A percentile compares a stretch with the other conserved stretches of the same genome.
phyloP scores from a whole-genome alignment of 2,113 vertebrate genomes.

The Eleginops maclovinus region DNA sequence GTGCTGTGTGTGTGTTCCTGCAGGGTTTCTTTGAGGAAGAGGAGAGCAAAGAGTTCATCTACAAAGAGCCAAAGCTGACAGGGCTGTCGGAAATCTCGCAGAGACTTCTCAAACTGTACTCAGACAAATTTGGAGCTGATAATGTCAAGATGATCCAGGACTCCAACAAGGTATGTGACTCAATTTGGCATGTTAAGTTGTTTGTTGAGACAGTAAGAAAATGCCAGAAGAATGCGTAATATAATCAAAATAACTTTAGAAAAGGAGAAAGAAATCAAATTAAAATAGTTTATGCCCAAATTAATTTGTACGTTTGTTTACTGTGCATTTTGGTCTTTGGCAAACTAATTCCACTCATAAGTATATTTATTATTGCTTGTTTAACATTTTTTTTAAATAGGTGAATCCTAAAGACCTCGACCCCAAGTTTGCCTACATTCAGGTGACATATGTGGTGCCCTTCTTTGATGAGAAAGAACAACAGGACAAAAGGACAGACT shows the following conservation, averaged over 20 bases:
- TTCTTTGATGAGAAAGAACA: constrained; percentile 96
- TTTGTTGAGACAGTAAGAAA: not conserved
- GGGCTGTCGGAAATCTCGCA: constrained; percentile 98
- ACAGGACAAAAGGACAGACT: constrained; percentile 93
- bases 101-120: constrained; percentile 95
- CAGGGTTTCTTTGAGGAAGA: constrained; percentile 99
- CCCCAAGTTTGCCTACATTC: constrained; percentile 95
- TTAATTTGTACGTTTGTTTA: too few relatives aligned
- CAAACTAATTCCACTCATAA: not conserved
- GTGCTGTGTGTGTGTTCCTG: constrained; percentile 56
- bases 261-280: too few relatives aligned
- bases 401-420: constrained; percentile 98
- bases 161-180: constrained; percentile 92
- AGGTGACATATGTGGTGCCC: constrained; percentile 95
- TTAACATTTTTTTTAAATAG: constrained; percentile 71
- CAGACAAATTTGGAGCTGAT: constrained; percentile 97
- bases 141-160: constrained; percentile 99
- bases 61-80: constrained; percentile 98
- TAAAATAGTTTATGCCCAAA: too few relatives aligned
- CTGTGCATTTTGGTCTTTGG: too few relatives aligned
- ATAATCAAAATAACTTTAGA: too few relatives aligned
- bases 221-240: not conserved
- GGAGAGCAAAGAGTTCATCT: constrained; percentile 98
- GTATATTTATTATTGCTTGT: not conserved
- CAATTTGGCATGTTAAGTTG: not conserved